Base-by-base conservation (phyloP, 2,797 vertebrate genomes). In the Sternotherus odoratus region DNA sequence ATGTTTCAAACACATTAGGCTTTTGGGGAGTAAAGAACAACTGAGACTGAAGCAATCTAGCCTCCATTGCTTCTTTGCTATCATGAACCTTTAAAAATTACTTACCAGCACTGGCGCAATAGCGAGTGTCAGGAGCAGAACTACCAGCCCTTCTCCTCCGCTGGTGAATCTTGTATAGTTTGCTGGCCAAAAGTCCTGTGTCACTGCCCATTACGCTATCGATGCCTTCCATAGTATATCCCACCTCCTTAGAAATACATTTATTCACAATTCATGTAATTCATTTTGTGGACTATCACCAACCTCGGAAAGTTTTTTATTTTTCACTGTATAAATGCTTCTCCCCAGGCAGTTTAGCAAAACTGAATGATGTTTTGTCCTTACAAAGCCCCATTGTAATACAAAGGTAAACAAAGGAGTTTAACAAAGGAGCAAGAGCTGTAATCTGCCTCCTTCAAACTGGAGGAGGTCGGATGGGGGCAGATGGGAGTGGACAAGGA, bases 11-110 rank as follows among this genome's bases (percentile, higher is more conserved):
- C 12, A 26, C 36, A 72, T 43, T 43, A 23, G 36, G 23, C 23
- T 72, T 72, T 69, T 26, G 39, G 23, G 69, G 36, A 72, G n/a
- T 72, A 43, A 72, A 72, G 5, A 26, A 26, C 17, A 43, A 43
- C 19, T 39, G 66, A 39, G 66, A 10, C 66, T 39, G 66, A 85
- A 50, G 72, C 7, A 24, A 77, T 39, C 8, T 1, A 2, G 3
- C 16, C 88, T 85, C 80, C 66, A 51, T 79, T 86, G 57, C 85
- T 74, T 90, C 66, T 77, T 11, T 81, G 24, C 85, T 43, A 33
- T 49, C 63, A 3, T 28, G 51, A 1, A 5, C 3, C 26, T 26
- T 72, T 72, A 69, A 60, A 82, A 86, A 87, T 60, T 43, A n/a
- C n/a, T 4, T 82, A 48, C 28, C 5, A 30, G 24, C 66, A 43